phyloP scores from a whole-genome alignment of 2,113 vertebrate species.

The Microtus ochrogaster region DNA sequence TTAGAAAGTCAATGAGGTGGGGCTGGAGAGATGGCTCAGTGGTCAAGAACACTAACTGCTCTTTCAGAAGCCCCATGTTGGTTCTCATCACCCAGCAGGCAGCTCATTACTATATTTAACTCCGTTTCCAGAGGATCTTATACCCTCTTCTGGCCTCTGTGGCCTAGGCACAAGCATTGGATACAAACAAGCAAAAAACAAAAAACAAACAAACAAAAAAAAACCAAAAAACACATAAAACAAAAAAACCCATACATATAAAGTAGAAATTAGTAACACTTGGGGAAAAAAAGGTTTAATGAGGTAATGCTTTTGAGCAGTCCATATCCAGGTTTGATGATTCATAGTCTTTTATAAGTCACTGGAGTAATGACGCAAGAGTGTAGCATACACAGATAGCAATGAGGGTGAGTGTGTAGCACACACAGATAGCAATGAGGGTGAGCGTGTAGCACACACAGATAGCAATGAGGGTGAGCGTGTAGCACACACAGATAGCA shows the following conservation, averaged over 20 bases:
- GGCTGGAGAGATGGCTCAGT: too few species aligned
- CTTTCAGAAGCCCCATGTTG: neutral
- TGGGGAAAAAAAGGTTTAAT: neutral
- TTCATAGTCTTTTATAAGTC: neutral
- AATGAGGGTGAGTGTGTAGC: too few species aligned
- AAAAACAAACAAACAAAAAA: too few species aligned
- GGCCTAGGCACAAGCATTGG: neutral
- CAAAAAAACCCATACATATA: neutral
- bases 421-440: too few species aligned
- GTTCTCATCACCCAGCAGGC: neutral
- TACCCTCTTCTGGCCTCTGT: neutral
- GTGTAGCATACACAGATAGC: too few species aligned
- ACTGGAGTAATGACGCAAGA: rapidly evolving
- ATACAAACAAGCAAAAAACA: neutral
- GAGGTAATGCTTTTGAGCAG: neutral
- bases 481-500: too few species aligned
- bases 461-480: too few species aligned
- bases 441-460: too few species aligned
- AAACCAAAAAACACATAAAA: too few species aligned
- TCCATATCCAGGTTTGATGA: neutral
- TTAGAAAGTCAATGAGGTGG: neutral
- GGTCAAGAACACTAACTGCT: neutral
- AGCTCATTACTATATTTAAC: neutral
- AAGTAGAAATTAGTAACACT: neutral
- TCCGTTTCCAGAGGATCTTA: neutral